A percentile compares a stretch with the other conserved stretches of the same genome.
These are phyloP conservation scores for Ctenoplectra terminalis DNA, from an alignment of 1,140 invertebrate species.

Conservation along the genomic window DNA sequence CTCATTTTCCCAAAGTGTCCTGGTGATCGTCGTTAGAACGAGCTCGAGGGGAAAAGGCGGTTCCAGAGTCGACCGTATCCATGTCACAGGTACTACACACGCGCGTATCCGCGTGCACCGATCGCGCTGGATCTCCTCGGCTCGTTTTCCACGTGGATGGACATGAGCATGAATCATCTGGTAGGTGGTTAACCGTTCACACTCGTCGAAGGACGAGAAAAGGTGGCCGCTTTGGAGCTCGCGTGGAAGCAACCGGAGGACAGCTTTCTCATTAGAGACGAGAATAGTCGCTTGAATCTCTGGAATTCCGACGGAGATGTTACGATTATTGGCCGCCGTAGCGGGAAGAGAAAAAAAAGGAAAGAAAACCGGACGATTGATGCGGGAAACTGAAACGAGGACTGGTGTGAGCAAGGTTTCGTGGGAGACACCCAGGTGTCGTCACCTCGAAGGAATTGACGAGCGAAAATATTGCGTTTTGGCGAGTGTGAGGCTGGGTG, in stretches of 20 bases:
- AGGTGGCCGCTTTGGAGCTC: constrained; percentile 29
- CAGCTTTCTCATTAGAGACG: constrained; percentile 63
- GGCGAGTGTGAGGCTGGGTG: not conserved
- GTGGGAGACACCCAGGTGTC: constrained; percentile 5
- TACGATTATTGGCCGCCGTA: constrained; percentile 63
- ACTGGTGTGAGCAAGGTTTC: not conserved
- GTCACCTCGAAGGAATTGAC: not conserved
- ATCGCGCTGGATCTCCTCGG: constrained; percentile 36
- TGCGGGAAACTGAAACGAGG: constrained; percentile 5
- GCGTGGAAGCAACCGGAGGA: constrained; percentile 36
- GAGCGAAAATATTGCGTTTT: constrained; percentile 18
- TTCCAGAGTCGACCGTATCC: constrained; percentile 30
- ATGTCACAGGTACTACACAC: constrained; percentile 20
- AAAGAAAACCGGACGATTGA: constrained; percentile 2
- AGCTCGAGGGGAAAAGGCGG: not conserved
- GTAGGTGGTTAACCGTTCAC: constrained; percentile 59
- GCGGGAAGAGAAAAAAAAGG: constrained; percentile 15
- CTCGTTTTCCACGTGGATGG: constrained; percentile 66
- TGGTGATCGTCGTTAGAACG: not conserved
- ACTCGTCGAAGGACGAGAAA: constrained; percentile 57
- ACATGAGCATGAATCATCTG: constrained; percentile 65
- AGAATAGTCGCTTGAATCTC: constrained; percentile 32
- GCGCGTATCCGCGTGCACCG: constrained; percentile 19
- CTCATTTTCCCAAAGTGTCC: constrained; percentile 1
- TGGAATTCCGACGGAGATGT: constrained; percentile 62